phyloP scores from a whole-genome alignment of 1,140 invertebrate genomes.

The Anastrepha ludens region DNA sequence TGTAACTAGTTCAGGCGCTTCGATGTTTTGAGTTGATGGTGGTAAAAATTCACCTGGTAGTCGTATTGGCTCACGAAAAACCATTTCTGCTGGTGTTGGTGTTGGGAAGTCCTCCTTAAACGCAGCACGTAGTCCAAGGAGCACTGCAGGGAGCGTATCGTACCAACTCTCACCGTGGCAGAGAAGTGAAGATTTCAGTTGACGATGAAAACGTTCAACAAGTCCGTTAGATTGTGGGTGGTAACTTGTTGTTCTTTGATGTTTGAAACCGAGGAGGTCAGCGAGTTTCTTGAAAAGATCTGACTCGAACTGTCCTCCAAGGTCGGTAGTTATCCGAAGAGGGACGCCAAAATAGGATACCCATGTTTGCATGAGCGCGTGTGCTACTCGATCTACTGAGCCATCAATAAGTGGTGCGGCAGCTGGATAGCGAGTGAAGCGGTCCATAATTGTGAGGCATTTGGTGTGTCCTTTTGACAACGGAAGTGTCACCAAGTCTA shows the following conservation, averaged over 20 bases:
- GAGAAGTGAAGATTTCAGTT: constrained; percentile 63
- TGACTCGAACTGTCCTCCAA: background rate
- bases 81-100: constrained; percentile 19
- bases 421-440: background rate
- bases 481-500: background rate
- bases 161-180: constrained; percentile 54
- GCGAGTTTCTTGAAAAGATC: constrained; percentile 32
- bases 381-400: background rate
- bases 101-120: constrained; percentile 43
- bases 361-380: background rate
- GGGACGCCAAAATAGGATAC: background rate
- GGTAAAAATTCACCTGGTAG: constrained; percentile 32
- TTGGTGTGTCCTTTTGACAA: background rate
- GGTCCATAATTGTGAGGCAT: background rate
- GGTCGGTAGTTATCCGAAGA: background rate
- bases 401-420: background rate
- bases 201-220: constrained; percentile 66
- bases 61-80: constrained; percentile 17
- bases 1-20: background rate
- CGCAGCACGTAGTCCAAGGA: constrained; percentile 18
- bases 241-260: constrained; percentile 70
- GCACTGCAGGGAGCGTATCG: background rate
- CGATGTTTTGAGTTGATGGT: background rate
- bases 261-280: constrained; percentile 58
- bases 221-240: constrained; percentile 69